Evolutionary conservation across 2,113 vertebrate species (phyloP).

Genomic region (Melanostigma gelatinosum): DNA sequence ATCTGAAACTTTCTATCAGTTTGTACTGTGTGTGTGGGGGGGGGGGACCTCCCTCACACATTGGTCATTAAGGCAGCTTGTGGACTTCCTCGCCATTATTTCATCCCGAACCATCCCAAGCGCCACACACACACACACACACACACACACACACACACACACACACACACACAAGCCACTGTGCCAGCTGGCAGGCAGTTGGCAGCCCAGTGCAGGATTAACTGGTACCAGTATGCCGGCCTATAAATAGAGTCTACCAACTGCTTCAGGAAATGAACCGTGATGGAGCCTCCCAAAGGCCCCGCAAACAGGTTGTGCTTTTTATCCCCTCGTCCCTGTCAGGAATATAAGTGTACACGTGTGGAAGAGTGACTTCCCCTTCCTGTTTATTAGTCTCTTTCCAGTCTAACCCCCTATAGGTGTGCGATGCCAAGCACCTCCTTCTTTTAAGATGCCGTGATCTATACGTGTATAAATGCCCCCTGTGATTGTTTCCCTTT

Average conservation of each 20-base stretch:
- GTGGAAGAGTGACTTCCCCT: constrained; percentile 32
- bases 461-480: constrained; percentile 32
- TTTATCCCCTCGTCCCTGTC: constrained; percentile 70
- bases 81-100: constrained; percentile 54
- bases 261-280: constrained; percentile 82
- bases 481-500: constrained; percentile 38
- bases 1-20: neutral
- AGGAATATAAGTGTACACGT: constrained; percentile 41
- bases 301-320: constrained; percentile 78
- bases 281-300: constrained; percentile 79
- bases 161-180: constrained; percentile 53
- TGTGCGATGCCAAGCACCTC: constrained; percentile 33
- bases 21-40: neutral
- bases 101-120: constrained; percentile 57
- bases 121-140: constrained; percentile 22
- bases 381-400: constrained; percentile 53
- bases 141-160: too few species aligned
- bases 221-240: constrained; percentile 78
- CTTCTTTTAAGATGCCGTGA: constrained; percentile 13
- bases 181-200: constrained; percentile 79
- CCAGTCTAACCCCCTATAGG: constrained; percentile 17
- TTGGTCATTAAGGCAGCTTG: constrained; percentile 58
- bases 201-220: constrained; percentile 80
- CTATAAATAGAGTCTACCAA: constrained; percentile 82
- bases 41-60: neutral